Evolutionary conservation across 2,797 vertebrate species (phyloP), one percentile per base, ranked within the genome.

Genomic region (Hipposideros larvatus): DNA sequence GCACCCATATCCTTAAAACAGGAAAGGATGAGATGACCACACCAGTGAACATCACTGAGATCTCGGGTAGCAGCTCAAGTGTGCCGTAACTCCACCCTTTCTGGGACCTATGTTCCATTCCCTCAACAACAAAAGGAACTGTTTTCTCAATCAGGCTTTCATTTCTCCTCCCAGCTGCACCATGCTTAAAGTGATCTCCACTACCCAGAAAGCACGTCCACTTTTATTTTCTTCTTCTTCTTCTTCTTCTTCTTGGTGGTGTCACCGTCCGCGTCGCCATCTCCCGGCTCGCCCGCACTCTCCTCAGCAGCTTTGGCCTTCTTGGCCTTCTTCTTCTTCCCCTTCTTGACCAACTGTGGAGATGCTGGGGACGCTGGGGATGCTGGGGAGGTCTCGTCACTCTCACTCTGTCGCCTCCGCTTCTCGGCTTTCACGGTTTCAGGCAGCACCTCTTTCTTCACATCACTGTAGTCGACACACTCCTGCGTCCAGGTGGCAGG

Each of bases 391-490:
- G 24, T 31, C 19, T 96, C 96, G 0, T 98, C 98, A 43, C 97
- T 98, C 88, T 98, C 98, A 0, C 95, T 96, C 14, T 99, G 98
- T 37, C 98, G 97, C 97, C 95, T 97, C 74, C 96, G 91, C 97
- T 98, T 37, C 37, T 37, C 37, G 37, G 37, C 37, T 37, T 37
- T 37, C 37, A 37, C 3, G 37, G 37, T 34, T 41, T 96, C 79
- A 55, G 89, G 24, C 85, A 53, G 53, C 74, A 59, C 41, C 11
- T 97, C 96, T 59, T 83, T 97, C 94, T 96, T 98, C 24, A 91
- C 93, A 68, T 93, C 95, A 75, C 98, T 99, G 98, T 99, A 99
- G 97, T 99, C 99, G 0, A 99, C 98, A 0, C 99, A 99, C 0
- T 98, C 98, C 7, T 98, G 96, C 85, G 94, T 99, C 99, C 99